phyloP scores from a whole-genome alignment of 2,113 vertebrate genomes.

The Galeopterus variegatus region DNA sequence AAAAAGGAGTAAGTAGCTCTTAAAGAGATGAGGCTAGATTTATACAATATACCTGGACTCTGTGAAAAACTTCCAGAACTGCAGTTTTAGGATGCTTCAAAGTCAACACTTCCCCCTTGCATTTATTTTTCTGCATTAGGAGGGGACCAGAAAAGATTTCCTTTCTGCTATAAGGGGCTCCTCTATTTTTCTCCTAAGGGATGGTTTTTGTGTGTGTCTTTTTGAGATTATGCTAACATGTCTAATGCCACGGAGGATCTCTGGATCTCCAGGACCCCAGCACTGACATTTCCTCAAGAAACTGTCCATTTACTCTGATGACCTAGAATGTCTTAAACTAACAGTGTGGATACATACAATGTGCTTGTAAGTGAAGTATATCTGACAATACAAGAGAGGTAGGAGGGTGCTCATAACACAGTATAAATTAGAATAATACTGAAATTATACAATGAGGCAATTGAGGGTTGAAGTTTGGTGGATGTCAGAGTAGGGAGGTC shows the following conservation, averaged over 20 bases:
- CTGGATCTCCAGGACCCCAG: background rate
- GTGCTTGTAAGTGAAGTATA: background rate
- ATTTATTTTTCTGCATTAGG: background rate
- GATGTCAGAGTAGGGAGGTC: background rate
- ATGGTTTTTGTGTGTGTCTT: background rate
- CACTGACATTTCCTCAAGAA: conserved; percentile 36
- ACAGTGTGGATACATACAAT: background rate
- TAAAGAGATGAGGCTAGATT: background rate
- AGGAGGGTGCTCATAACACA: background rate
- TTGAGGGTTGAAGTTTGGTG: background rate
- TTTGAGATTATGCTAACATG: background rate
- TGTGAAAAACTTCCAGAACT: background rate
- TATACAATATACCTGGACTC: background rate
- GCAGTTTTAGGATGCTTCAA: background rate
- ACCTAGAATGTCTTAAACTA: conserved; percentile 29
- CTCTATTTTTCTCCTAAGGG: background rate
- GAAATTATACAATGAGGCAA: background rate
- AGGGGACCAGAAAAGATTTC: background rate
- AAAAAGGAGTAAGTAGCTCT: background rate
- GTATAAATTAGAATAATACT: background rate
- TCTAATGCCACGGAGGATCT: background rate
- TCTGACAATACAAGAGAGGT: background rate
- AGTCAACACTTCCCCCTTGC: background rate
- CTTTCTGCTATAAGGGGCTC: background rate
- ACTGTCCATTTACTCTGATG: conserved; percentile 2